Base-by-base conservation (phyloP, 2,888 invertebrate species). In the Cryptocheilus praepositus region DNA sequence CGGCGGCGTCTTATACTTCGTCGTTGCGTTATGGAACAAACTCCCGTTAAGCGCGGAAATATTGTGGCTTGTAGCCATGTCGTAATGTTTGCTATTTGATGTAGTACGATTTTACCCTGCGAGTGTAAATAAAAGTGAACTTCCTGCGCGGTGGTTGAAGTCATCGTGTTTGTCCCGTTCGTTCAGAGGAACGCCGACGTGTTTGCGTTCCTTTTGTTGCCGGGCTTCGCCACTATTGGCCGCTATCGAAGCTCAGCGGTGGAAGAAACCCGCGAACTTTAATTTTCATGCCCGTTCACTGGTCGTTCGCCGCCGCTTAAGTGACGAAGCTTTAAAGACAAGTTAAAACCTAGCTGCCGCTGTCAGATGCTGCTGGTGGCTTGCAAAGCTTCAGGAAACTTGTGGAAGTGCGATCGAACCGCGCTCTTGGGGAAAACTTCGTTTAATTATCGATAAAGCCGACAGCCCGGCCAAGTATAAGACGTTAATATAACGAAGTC, bases 391-490 rank as follows among this genome's bases (percentile, higher is more conserved):
- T 54, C 44, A 46, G 19, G 58, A 18, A 56, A 69, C 53, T 55
- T 59, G 45, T 57, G 46, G 53, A 46, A 63, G 57, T 45, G 46
- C 22, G 58, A 54, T 60, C 57, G 59, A 56, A 60, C 63, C 51
- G 60, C 57, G 58, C 46, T 8, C 13, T 49, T 19, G 61, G 61
- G 58, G 36, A 36, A 70, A 72, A 70, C 56, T 72, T 70, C 57
- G 51, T 70, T 70, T 70, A 72, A 70, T 72, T 72, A 72, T 70
- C 72, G 72, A 72, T 70, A 72, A 72, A 72, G 64, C 70, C 67
- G 72, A 51, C 61, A 49, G 43, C 52, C 61, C 43, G 18, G 36
- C 36, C 52, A 55, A 49, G 43, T 60, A 60, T 60, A 63, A 71
- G 71, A 71, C 71, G 71, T 70, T 70, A 57, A 69, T 71, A 71